A percentile compares a stretch with the other conserved stretches of the same genome.
Conservation (phyloP, 2,888 invertebrate species). For the Euzetes globulus region DNA sequence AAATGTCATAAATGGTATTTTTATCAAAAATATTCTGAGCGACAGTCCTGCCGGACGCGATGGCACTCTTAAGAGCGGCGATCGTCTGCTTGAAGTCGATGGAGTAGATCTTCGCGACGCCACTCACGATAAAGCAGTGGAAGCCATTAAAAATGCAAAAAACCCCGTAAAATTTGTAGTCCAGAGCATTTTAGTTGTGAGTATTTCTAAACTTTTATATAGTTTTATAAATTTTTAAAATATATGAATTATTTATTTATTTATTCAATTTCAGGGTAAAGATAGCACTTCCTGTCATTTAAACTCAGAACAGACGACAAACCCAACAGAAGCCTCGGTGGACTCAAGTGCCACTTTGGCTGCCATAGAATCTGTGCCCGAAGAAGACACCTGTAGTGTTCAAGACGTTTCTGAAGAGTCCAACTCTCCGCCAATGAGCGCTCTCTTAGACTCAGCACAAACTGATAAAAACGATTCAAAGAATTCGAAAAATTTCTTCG, state of each 20-base stretch:
- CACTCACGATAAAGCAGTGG: constrained; percentile 87
- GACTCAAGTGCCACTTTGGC: neutral
- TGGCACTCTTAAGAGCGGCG: constrained; percentile 70
- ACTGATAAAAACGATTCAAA: neutral
- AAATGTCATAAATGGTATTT: constrained; percentile 78
- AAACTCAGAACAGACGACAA: neutral
- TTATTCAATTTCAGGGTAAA: neutral
- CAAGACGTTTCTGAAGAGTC: neutral
- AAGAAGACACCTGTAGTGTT: neutral
- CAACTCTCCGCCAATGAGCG: neutral
- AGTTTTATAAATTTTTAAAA: too few species aligned
- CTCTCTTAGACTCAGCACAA: neutral
- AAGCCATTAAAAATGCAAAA: constrained; percentile 81
- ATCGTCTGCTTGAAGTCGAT: constrained; percentile 78
- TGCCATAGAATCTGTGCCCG: neutral
- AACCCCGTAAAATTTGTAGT: constrained; percentile 83
- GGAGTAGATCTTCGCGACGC: constrained; percentile 80
- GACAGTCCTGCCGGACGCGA: constrained; percentile 87
- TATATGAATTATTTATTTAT: neutral
- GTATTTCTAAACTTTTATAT: constrained; percentile 19
- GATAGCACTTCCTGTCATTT: neutral
- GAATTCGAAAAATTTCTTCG: neutral
- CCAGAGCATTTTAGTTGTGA: constrained; percentile 67
- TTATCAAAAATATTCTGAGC: constrained; percentile 90
- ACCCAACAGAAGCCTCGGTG: neutral